phyloP scores from a whole-genome alignment of 2,888 invertebrate genomes.

The Caenorhabditis macrosperma region DNA sequence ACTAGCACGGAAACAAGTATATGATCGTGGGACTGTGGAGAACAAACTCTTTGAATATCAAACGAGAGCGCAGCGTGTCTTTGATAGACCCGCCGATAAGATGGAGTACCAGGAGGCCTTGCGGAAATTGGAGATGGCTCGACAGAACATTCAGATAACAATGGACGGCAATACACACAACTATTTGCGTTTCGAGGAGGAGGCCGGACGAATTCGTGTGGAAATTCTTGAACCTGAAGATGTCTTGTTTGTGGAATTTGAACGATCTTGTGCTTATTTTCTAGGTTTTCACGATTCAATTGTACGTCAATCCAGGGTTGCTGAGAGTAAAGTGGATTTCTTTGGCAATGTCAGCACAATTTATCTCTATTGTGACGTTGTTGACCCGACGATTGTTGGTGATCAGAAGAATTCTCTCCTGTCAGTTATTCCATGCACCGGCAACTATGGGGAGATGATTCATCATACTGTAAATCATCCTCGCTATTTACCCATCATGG shows the following conservation, averaged over 20 bases:
- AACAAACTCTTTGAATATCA: too few species aligned
- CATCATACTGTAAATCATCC: conserved; percentile 14
- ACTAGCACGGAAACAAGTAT: too few species aligned
- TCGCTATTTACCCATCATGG: conserved; percentile 14
- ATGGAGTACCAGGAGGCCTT: too few species aligned
- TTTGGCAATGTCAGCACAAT: conserved; percentile 18
- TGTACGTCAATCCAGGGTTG: not conserved
- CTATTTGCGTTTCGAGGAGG: too few species aligned
- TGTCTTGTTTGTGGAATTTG: conserved; percentile 6
- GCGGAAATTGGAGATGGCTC: too few species aligned
- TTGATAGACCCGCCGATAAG: too few species aligned
- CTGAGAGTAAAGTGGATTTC: conserved; percentile 5
- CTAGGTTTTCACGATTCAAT: conserved; percentile 12
- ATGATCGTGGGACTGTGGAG: too few species aligned
- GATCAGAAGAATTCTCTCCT: conserved; percentile 5
- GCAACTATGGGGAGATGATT: conserved; percentile 19
- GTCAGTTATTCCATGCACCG: conserved; percentile 14
- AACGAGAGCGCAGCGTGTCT: too few species aligned
- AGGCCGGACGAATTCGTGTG: too few species aligned
- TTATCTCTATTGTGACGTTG: conserved; percentile 27
- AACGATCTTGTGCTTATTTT: conserved; percentile 19
- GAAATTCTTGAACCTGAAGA: not conserved
- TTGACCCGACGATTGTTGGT: conserved; percentile 23
- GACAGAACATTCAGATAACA: too few species aligned
- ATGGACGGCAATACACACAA: too few species aligned